A percentile compares a stretch with the other conserved stretches of the same genome.
phyloP scores from a whole-genome alignment of 2,797 vertebrate species.

The Myotis myotis region DNA sequence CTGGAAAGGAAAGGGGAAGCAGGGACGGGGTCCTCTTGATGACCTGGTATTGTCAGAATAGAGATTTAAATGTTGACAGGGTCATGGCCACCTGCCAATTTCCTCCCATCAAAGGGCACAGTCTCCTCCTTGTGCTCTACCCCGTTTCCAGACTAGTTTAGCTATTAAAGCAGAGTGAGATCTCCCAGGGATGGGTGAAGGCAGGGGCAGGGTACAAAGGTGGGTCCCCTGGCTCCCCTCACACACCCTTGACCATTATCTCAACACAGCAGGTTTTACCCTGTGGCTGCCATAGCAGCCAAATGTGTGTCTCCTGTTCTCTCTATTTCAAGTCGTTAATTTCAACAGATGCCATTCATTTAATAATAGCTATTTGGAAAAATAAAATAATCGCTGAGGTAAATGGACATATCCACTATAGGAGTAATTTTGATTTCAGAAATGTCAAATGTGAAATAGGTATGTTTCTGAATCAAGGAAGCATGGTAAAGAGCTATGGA shows the following conservation, averaged over 20 bases:
- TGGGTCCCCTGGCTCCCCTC: no score
- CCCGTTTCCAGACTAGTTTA: neutral
- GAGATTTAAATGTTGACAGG: neutral
- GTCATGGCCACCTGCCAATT: neutral
- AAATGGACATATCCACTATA: neutral
- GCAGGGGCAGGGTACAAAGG: neutral
- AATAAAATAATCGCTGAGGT: neutral
- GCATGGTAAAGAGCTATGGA: neutral
- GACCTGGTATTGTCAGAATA: neutral
- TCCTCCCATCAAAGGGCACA: neutral
- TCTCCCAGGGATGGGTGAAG: neutral
- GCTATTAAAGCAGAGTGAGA: neutral
- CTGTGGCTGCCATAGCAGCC: fast-evolving
- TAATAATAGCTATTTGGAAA: neutral
- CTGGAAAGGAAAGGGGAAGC: neutral
- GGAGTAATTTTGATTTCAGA: constrained; percentile 27
- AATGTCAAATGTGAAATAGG: neutral
- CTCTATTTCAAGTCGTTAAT: neutral
- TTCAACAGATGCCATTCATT: neutral
- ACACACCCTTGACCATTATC: neutral
- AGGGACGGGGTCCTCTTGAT: neutral
- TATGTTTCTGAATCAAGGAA: neutral
- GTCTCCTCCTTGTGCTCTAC: neutral
- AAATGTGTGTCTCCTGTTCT: neutral
- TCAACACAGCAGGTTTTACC: neutral